Base-by-base conservation (phyloP, 1,140 invertebrate genomes). In the Papilio aristodemus region DNA sequence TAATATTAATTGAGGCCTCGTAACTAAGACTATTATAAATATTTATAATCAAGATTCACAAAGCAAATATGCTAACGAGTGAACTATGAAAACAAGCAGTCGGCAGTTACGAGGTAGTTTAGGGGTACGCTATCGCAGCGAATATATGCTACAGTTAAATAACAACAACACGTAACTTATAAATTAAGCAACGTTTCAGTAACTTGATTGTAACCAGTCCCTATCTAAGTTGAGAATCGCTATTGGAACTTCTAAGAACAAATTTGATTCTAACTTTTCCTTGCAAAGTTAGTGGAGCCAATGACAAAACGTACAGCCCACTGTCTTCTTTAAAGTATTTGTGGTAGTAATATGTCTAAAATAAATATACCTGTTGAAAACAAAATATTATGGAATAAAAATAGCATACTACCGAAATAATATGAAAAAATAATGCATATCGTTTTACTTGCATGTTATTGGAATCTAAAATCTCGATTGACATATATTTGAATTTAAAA, bases 141-240 rank as follows among this genome's bases (percentile, higher is more conserved):
- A 54, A 54, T 54, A 54, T 54, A 9, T 54, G 46, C 46, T 54
- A 54, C 46, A 11, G 19, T 22, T 54, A 54, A 54, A 19, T 54
- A 54, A 54, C 19, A 54, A 54, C 46, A 54, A 54, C 46, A 54
- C 46, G 46, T 54, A 54, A 54, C 46, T 54, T 54, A 54, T 54
- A 54, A 54, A 54, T 54, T 54, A 54, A 54, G 46, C 46, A 54
- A 54, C 46, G 46, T 54, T 54, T 54, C 46, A 54, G 17, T 54
- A 54, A 54, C 17, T 54, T 54, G 46, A 54, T 54, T 54, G 19
- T 54, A 54, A 54, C 46, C 9, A 22, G 46, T 54, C 46, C 46
- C 46, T 54, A 54, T 54, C 46, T 54, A 54, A 54, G 46, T 25
- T 54, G 11, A 54, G 46, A 54, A 54, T 54, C 46, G 22, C 19